These are phyloP conservation scores for Globodera rostochiensis DNA, from an alignment of 1,140 invertebrate genomes.

Conservation along the genomic window DNA sequence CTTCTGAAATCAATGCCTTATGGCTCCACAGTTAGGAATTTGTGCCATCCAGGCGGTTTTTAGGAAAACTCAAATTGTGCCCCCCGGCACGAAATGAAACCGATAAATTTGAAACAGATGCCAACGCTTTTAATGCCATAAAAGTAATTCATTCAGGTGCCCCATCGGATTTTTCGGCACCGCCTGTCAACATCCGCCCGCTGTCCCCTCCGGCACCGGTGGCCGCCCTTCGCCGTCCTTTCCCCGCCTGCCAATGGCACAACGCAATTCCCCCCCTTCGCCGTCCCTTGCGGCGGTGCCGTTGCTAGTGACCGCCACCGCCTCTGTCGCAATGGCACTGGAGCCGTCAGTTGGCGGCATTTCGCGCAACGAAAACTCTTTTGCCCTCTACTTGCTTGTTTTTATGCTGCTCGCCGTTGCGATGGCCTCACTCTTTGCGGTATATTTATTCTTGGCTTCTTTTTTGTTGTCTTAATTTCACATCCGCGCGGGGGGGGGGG, in stretches of 20 bases:
- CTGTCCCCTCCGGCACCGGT: neutral
- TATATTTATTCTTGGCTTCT: neutral
- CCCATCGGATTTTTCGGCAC: neutral
- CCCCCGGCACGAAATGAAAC: too few species aligned
- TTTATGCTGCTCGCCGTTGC: constrained; percentile 20
- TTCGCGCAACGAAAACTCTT: constrained; percentile 23
- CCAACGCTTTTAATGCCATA: too few species aligned
- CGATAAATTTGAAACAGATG: too few species aligned
- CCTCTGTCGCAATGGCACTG: neutral
- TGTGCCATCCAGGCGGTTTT: too few species aligned
- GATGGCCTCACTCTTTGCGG: constrained; percentile 13
- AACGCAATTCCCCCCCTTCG: neutral
- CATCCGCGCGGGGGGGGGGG: too few species aligned
- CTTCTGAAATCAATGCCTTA: too few species aligned
- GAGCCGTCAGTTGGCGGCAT: neutral
- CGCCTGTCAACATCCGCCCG: neutral
- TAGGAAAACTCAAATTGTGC: too few species aligned
- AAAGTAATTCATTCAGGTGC: neutral
- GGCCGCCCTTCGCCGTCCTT: neutral
- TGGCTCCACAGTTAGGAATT: neutral
- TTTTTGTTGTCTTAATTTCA: neutral
- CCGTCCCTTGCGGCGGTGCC: neutral
- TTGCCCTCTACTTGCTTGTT: constrained; percentile 16
- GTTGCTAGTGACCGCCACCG: neutral
- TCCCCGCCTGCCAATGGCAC: neutral